phyloP scores from a whole-genome alignment of 2,888 invertebrate genomes.

The Dusona sp. region DNA sequence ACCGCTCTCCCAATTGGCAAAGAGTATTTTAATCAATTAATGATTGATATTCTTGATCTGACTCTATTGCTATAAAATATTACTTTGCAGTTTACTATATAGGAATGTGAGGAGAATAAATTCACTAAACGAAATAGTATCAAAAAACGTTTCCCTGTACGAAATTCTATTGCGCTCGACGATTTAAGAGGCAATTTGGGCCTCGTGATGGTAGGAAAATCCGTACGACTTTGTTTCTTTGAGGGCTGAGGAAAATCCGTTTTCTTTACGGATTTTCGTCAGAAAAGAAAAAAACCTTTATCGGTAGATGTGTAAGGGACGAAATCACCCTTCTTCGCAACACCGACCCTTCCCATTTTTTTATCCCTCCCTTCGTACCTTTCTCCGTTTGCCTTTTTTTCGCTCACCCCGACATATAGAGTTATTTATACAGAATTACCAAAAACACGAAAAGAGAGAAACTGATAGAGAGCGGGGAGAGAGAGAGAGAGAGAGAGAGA shows the following conservation, averaged over 20 bases:
- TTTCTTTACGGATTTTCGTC: slow-evolving; percentile 59
- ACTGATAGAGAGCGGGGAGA: background rate
- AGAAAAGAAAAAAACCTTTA: background rate
- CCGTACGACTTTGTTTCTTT: slow-evolving; percentile 47
- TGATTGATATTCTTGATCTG: background rate
- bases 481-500: slow-evolving; percentile 1
- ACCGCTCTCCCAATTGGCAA: too few relatives aligned
- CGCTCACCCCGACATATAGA: slow-evolving; percentile 21
- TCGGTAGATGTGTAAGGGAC: slow-evolving; percentile 13
- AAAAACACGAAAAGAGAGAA: slow-evolving; percentile 39
- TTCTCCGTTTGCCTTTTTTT: slow-evolving; percentile 6
- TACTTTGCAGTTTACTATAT: background rate
- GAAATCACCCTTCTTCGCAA: slow-evolving; percentile 15
- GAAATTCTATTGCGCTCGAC: slow-evolving; percentile 28
- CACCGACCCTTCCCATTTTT: background rate
- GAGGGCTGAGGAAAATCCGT: slow-evolving; percentile 57
- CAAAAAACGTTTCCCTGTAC: background rate
- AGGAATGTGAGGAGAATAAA: background rate
- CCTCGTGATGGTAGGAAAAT: slow-evolving; percentile 39
- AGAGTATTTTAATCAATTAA: background rate
- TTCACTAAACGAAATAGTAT: background rate
- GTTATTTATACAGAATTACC: slow-evolving; percentile 63
- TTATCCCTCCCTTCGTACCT: background rate
- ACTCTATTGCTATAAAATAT: background rate
- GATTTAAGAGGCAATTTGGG: slow-evolving; percentile 34